Percentiles rank a stretch among this genome's conserved stretches.
Evolutionary conservation across 2,113 vertebrate species (phyloP).

Genomic region (Pterocles orientalis): DNA sequence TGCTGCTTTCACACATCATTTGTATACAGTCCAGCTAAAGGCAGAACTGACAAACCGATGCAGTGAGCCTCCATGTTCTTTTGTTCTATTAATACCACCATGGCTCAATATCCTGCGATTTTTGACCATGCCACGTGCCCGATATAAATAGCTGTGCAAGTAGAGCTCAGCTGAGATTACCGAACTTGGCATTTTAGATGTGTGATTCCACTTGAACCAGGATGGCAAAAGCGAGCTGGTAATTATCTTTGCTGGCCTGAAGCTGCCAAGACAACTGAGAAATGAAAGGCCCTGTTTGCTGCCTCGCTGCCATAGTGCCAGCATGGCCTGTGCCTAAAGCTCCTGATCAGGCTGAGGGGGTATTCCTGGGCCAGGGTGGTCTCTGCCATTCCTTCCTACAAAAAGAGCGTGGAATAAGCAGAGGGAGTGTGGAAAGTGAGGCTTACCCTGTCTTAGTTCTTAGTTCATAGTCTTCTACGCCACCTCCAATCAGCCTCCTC

Average conservation of each 20-base stretch:
- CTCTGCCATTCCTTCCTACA: neutral
- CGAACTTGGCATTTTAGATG: neutral
- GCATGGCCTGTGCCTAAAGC: neutral
- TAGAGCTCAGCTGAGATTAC: slow-evolving; percentile 2
- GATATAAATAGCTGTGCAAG: slow-evolving; percentile 11
- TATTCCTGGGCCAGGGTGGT: accelerated
- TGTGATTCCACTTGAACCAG: neutral
- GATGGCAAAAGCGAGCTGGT: neutral
- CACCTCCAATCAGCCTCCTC: neutral
- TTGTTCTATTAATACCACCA: neutral
- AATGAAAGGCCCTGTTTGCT: accelerated
- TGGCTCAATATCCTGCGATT: neutral
- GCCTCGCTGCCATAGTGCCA: accelerated
- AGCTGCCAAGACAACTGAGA: accelerated
- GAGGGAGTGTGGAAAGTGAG: neutral
- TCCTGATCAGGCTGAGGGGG: neutral
- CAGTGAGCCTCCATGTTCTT: neutral
- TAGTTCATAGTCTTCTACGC: neutral
- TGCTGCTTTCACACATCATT: neutral
- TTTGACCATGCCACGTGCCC: neutral
- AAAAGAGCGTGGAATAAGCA: neutral
- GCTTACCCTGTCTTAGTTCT: neutral
- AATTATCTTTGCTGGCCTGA: neutral
- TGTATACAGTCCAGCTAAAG: neutral
- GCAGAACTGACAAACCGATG: neutral